Conservation (phyloP, 2,888 invertebrate species). For the Agonum fuliginosum region DNA sequence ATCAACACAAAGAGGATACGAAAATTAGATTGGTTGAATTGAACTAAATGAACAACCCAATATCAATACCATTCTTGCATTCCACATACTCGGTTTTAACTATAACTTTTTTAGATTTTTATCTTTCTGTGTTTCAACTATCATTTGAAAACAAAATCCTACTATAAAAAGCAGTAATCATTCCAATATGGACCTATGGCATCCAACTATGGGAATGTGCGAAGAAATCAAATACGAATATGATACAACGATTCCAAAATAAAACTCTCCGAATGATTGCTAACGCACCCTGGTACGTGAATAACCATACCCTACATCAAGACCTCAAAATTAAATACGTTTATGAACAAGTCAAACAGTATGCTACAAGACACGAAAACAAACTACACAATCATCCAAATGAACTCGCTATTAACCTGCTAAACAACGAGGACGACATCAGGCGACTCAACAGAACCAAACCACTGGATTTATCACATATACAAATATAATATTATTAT, state of each 20-base stretch:
- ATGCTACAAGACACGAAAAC: slow-evolving; percentile 1
- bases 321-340: slow-evolving; percentile 51
- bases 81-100: too few relatives aligned
- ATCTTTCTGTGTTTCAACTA: too few relatives aligned
- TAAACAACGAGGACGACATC: neutral
- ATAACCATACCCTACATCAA: slow-evolving; percentile 53
- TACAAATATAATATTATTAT: too few relatives aligned
- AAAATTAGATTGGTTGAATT: too few relatives aligned
- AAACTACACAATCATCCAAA: slow-evolving; percentile 22
- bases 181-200: slow-evolving; percentile 45
- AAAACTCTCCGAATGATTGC: slow-evolving; percentile 35
- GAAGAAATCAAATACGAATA: slow-evolving; percentile 48
- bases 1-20: too few relatives aligned
- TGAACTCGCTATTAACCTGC: neutral
- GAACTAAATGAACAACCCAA: too few relatives aligned
- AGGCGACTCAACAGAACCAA: slow-evolving; percentile 17
- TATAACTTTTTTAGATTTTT: too few relatives aligned
- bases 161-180: slow-evolving; percentile 51
- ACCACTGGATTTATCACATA: too few relatives aligned
- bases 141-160: slow-evolving; percentile 22
- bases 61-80: too few relatives aligned
- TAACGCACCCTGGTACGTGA: slow-evolving; percentile 45
- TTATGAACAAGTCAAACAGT: slow-evolving; percentile 25
- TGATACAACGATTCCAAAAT: slow-evolving; percentile 48
- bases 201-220: slow-evolving; percentile 52